Base-by-base conservation (phyloP, 2,888 invertebrate genomes). In the Troglohyphantes excavatus region DNA sequence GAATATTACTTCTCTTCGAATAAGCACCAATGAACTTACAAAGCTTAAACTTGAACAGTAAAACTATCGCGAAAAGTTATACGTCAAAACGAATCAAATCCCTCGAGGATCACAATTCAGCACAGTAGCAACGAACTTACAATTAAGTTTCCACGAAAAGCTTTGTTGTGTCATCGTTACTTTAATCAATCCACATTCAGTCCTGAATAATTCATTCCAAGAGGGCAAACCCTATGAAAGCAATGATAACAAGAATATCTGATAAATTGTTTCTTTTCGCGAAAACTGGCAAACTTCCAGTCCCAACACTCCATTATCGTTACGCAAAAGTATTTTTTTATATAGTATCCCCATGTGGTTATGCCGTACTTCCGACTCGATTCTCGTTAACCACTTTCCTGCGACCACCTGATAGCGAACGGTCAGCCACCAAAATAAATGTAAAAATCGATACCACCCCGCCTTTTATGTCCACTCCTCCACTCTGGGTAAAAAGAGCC, bases 371-470 rank as follows among this genome's bases (percentile, higher is more conserved):
- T 68, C 67, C 78, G 76, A 53, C 5, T 39, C 68, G 39, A 59
- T 86, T 78, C 86, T 70, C 63, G 70, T 61, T 72, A 70, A 76
- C 59, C 76, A 85, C 76, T 23, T 68, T 70, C 61, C 46, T 79
- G 61, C 72, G 72, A 87, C 87, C 87, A 87, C 78, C 87, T 79
- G 87, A 88, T 88, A 75, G 73, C 73, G 29, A 27, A 53, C 65
- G 73, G 72, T 73, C n/a, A 27, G 73, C 73, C 68, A 46, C 59
- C 59, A 65, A 84, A 84, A 75, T 84, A 59, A 79, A 88, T 65
- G 33, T 23, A 81, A 87, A 87, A 88, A 88, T 88, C 87, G 81
- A 88, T 88, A 53, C 59, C 13, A 39, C 26, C 33, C n/a, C 33
- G 67, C 19, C 59, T 72, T 75, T 76, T 81, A 70, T 70, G 27